phyloP scores from a whole-genome alignment of 2,797 vertebrate species.

The Megalops cyprinoides region DNA sequence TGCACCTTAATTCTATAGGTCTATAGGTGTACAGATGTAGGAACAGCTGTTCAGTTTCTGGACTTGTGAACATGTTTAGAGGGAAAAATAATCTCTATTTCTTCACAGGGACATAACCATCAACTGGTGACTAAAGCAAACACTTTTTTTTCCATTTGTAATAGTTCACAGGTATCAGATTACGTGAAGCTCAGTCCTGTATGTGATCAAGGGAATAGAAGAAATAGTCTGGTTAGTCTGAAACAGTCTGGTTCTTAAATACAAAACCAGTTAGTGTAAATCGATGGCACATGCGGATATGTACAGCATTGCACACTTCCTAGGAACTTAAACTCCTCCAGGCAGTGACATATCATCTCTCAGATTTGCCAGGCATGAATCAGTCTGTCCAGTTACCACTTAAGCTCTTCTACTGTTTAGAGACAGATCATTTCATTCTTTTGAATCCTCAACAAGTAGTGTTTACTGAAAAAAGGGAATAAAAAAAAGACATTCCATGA shows the following conservation, averaged over 20 bases:
- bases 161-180: neutral
- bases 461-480: conserved; percentile 11
- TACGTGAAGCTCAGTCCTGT: neutral
- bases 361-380: neutral
- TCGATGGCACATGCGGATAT: neutral
- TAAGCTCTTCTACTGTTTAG: neutral
- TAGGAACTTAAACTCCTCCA: neutral
- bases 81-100: neutral
- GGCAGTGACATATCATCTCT: neutral
- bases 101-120: neutral
- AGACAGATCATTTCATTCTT: neutral
- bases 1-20: neutral
- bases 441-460: neutral
- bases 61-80: neutral
- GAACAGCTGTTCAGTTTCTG: neutral
- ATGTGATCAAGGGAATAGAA: neutral
- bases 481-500: conserved; percentile 40
- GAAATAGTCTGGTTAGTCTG: conserved; percentile 4
- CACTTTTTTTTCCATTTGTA: neutral
- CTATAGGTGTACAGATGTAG: neutral
- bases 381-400: neutral
- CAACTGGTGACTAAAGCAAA: neutral
- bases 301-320: neutral
- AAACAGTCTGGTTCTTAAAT: neutral
- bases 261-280: neutral